Conservation (phyloP, 64 coral and sea anemone genomes). For the Porites australiensis region DNA sequence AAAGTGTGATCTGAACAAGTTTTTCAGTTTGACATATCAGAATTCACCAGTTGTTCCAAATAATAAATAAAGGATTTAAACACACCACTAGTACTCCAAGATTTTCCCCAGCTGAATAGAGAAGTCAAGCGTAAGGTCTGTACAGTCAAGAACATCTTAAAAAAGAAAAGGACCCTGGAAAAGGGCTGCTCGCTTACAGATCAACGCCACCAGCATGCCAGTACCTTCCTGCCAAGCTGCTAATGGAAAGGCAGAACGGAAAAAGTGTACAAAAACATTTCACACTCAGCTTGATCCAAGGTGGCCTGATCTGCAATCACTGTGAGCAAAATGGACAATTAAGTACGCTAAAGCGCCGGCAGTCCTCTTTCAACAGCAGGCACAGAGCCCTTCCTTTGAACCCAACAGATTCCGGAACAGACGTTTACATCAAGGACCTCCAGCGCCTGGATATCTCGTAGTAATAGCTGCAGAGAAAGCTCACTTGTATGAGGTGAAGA, state of each 20-base stretch:
- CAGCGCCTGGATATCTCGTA: slow-evolving; percentile 14
- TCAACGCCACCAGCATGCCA: slow-evolving; percentile 47
- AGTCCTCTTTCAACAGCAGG: slow-evolving; percentile 13
- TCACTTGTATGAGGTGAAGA: slow-evolving; percentile 53
- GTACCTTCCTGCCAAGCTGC: slow-evolving; percentile 36
- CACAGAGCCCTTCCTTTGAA: slow-evolving; percentile 14
- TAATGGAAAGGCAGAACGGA: slow-evolving; percentile 31
- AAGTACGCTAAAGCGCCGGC: background rate
- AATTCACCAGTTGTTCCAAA: background rate
- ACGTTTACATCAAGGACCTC: slow-evolving; percentile 47
- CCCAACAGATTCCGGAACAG: slow-evolving; percentile 30
- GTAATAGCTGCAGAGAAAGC: slow-evolving; percentile 32
- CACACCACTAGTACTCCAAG: background rate
- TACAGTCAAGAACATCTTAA: slow-evolving; percentile 46
- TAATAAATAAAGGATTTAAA: background rate
- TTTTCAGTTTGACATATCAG: background rate
- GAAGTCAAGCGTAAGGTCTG: slow-evolving; percentile 51
- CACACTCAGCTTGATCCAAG: background rate
- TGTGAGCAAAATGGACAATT: background rate
- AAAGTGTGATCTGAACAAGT: background rate
- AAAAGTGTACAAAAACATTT: slow-evolving; percentile 26
- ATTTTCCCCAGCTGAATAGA: slow-evolving; percentile 26
- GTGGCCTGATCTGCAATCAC: slow-evolving; percentile 3
- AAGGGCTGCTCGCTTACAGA: slow-evolving; percentile 56
- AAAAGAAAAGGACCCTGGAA: slow-evolving; percentile 47